These are phyloP conservation scores for Patella depressa DNA, from an alignment of 2,888 invertebrate genomes.

Conservation along the genomic window DNA sequence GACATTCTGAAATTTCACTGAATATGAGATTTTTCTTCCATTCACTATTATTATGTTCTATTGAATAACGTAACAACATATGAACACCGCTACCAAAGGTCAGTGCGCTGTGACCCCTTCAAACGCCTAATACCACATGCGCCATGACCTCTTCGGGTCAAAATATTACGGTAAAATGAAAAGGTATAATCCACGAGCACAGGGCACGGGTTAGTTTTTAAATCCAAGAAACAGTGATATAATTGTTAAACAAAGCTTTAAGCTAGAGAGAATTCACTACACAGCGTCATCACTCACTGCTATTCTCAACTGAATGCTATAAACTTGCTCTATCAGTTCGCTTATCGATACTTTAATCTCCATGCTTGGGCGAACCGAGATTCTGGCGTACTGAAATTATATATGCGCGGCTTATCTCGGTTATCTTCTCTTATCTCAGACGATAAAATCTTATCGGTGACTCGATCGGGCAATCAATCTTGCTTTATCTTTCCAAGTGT, in stretches of 20 bases:
- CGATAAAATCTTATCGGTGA: constrained; percentile 6
- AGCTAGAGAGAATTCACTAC: not conserved
- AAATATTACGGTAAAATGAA: not conserved
- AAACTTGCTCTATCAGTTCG: not conserved
- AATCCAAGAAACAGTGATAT: too few species aligned
- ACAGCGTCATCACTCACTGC: not conserved
- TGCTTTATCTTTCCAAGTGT: constrained; percentile 9
- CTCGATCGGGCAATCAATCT: constrained; percentile 12
- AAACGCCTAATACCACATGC: not conserved
- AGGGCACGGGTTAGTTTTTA: not conserved
- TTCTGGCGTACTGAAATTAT: constrained; percentile 7
- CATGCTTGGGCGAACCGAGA: constrained; percentile 5
- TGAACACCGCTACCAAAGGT: not conserved
- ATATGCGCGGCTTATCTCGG: constrained; percentile 2
- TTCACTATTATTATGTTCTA: not conserved
- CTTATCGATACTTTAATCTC: constrained; percentile 3
- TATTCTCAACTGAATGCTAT: not conserved
- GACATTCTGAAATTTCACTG: not conserved
- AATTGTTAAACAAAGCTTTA: not conserved
- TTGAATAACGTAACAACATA: constrained; percentile 1
- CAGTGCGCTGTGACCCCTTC: constrained; percentile 3
- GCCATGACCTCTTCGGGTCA: constrained; percentile 5
- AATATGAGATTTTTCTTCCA: not conserved
- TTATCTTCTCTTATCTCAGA: constrained; percentile 3
- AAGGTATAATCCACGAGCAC: not conserved